Conservation (phyloP, 2,113 vertebrate species). For the Micronisus gabar region DNA sequence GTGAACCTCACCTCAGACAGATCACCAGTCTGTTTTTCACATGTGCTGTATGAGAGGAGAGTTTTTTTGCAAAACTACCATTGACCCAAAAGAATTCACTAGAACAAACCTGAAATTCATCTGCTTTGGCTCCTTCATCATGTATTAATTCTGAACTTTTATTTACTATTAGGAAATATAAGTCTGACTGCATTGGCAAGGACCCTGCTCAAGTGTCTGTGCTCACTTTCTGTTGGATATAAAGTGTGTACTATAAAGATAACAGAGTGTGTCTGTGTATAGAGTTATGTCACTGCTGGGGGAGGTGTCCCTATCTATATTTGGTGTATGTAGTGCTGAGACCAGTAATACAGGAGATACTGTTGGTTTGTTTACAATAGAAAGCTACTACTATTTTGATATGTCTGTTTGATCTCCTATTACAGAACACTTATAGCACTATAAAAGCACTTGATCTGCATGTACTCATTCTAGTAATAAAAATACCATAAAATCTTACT, state of each 20-base stretch:
- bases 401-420: background rate
- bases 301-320: accelerated
- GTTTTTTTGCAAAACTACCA: background rate
- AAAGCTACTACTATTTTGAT: background rate
- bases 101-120: background rate
- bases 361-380: background rate
- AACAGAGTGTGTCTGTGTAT: background rate
- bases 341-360: background rate
- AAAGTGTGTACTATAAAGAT: background rate
- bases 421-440: background rate
- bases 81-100: background rate
- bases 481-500: background rate
- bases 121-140: background rate
- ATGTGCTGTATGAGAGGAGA: background rate
- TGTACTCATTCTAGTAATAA: background rate
- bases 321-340: background rate
- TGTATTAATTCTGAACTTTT: background rate
- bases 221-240: background rate
- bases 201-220: background rate
- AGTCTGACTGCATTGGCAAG: background rate
- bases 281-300: background rate
- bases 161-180: background rate
- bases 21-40: background rate
- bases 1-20: background rate
- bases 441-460: background rate